Evolutionary conservation across 2,113 vertebrate genomes (phyloP), one percentile per base, ranked within the genome.

Genomic region (Mellivora capensis): DNA sequence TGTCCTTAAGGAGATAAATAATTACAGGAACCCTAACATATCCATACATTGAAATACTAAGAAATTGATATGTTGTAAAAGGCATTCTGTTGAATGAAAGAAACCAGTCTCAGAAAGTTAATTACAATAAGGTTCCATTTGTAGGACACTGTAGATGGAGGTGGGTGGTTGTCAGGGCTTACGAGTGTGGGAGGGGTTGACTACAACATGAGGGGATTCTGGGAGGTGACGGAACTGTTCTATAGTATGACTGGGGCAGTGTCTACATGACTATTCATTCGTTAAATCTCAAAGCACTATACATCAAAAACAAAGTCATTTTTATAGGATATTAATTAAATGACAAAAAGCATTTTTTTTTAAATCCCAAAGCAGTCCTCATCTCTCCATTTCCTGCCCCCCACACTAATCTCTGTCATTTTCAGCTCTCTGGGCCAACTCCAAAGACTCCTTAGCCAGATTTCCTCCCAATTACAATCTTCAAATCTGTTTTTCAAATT

Each of bases 81-180:
- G 34, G 14, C n/a, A 44, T 83, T 82, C 77, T 71, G 21, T 34
- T 72, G 42, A n/a, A n/a, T 87, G 37, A 92, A 86, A 94, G 54
- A 94, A 94, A 82, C 17, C 23, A 20, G 13, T 23, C 67, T 97
- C 52, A 82, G 81, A 96, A 84, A 80, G 21, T 72, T 87, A 91
- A 80, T 9, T 54, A 64, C 23, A 67, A 20, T 31, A 74, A 67
- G 29, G 0, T 37, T 92, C 14, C 18, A 61, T 71, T 89, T 90
- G 25, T 74, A 27, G 82, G 37, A 92, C 42, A 86, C 7, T 62
- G 25, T 5, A 44, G 31, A 44, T 37, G 34, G 44, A 79, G 31
- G 23, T 77, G 34, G 61, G 34, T 21, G 72, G 42, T 7, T 49
- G 31, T 57, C 23, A 82, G 59, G 23, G 17, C 2, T 44, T 42